Base-by-base conservation (phyloP, 1,140 invertebrate genomes). In the Oryctes rhinoceros region DNA sequence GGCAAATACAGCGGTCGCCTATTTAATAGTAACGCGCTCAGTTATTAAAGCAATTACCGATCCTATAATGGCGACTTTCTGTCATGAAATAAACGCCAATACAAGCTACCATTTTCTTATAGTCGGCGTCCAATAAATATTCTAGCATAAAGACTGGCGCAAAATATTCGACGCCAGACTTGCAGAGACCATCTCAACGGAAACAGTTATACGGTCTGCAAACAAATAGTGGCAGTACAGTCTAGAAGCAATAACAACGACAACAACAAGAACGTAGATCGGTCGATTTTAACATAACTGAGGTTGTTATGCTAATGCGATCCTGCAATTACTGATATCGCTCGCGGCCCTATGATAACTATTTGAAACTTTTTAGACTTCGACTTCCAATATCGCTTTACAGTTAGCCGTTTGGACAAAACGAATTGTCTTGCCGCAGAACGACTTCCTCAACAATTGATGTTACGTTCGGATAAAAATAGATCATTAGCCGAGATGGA, bases 301-400 rank as follows among this genome's bases (percentile, higher is more conserved):
- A 24, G 65, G 65, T 71, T 71, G 65, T 71, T 71, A 71, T 71
- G 65, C 65, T 71, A 71, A 71, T 71, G 65, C 65, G 65, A 71
- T 71, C 65, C 65, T 71, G 65, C 65, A 71, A 71, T 71, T 71
- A 71, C 65, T 71, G 65, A 35, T 71, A 71, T 71, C 65, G 65
- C 65, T 24, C 9, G 11, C 6, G 65, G 65, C 65, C 24, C 18
- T 24, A 24, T 71, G 65, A 71, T 71, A 71, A 71, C 20, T 71
- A 71, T 71, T 71, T 10, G 65, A 71, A 35, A 35, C 37, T 71
- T 71, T 71, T 71, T 24, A 37, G 39, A 10, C 18, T 15, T 15
- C 65, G 24, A 37, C 30, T 71, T 71, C 65, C 65, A 71, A 71
- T 71, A 71, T 71, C 65, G 65, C 13, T 71, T 30, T 71, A 71